Base-by-base conservation (phyloP, 2,113 vertebrate species). In the Ibidorhyncha struthersii region DNA sequence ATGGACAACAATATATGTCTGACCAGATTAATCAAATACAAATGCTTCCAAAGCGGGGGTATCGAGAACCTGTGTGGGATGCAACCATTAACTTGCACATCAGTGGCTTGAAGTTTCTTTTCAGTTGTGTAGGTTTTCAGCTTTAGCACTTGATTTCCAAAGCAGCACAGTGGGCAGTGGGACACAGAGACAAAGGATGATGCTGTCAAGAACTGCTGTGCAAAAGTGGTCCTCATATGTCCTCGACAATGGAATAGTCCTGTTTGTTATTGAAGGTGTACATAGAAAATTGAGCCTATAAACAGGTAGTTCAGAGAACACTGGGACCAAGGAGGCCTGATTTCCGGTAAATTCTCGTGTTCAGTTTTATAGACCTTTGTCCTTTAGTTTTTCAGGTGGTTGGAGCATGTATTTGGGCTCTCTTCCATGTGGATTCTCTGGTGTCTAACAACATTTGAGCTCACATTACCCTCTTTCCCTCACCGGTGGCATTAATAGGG, bases 401-500 rank as follows among this genome's bases (percentile, higher is more conserved):
- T 93, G 91, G 66, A 91, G 61, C 91, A 94, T 95, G 93, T 43
- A 87, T 91, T 67, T 93, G 82, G 91, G 93, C 96, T 93, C 52
- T 47, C 40, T 96, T 97, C 93, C 94, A 95, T 78, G 52, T 61
- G 32, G 93, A 91, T 85, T 93, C 96, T 96, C 95, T 91, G 78
- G 93, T 96, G 93, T 94, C 94, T 96, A 97, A 95, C 93, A 96
- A 96, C 81, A 91, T 87, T 76, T 67, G 73, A 93, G 91, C 84
- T 96, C 94, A 72, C 47, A 26, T 97, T 96, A 93, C 94, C 70
- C 61, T 89, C 70, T 71, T 83, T 91, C 77, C 76, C 91, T 96
- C 73, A 93, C 73, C 8, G 14, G 73, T 86, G 61, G 86, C 86
- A 94, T 95, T 96, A 96, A 94, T 82, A 79, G 38, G 59, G 86